Percentiles rank a stretch among this genome's conserved stretches.
These are phyloP conservation scores for Psilanteris sp. DNA, from an alignment of 1,140 invertebrate genomes.

Conservation along the genomic window DNA sequence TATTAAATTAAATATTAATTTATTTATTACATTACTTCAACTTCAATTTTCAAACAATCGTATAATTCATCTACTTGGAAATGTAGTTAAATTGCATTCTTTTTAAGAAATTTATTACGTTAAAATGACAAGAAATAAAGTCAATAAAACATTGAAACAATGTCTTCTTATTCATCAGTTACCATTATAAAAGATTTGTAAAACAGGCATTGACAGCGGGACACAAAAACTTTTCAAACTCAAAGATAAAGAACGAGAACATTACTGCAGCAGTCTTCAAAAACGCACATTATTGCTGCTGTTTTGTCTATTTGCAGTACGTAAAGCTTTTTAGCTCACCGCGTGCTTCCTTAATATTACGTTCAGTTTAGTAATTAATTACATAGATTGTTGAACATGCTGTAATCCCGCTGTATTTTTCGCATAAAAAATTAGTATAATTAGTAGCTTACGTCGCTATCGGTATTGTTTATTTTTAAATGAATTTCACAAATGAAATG, in stretches of 20 bases:
- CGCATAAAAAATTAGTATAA: constrained; percentile 18
- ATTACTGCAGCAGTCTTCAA: constrained; percentile 4
- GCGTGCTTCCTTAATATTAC: constrained; percentile 38
- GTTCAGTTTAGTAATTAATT: constrained; percentile 54
- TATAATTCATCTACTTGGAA: no score
- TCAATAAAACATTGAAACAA: no score
- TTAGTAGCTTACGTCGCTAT: constrained; percentile 6
- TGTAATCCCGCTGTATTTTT: constrained; percentile 23
- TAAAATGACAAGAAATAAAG: no score
- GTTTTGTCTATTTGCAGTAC: constrained; percentile 44
- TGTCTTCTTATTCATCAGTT: no score
- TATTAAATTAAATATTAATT: no score
- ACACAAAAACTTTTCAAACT: constrained; percentile 27
- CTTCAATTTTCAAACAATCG: no score
- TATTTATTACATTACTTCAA: no score
- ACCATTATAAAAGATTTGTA: constrained; percentile 14
- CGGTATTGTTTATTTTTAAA: no score
- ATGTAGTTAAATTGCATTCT: no score
- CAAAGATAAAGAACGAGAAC: constrained; percentile 33
- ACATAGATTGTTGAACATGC: constrained; percentile 31
- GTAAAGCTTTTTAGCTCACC: constrained; percentile 43
- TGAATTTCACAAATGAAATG: no score
- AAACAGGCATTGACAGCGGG: constrained; percentile 31
- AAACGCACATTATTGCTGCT: constrained; percentile 43
- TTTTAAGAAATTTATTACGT: no score